Base-by-base conservation (phyloP, 2,113 vertebrate species). In the Larimichthys crocea region DNA sequence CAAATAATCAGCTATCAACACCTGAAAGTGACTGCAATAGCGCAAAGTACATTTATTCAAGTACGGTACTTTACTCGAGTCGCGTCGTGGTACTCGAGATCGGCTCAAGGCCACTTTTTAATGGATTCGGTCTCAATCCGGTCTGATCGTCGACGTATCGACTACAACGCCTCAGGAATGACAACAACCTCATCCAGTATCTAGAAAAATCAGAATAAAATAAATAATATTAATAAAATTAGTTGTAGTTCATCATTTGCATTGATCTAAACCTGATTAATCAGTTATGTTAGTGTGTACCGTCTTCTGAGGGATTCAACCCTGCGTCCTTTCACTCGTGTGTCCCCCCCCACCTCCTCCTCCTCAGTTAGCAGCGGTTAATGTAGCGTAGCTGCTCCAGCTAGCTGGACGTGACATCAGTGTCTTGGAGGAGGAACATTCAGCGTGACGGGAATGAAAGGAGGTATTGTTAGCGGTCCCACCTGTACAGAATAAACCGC, bases 401-500 rank as follows among this genome's bases (percentile, higher is more conserved):
- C 44, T 48, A 63, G 76, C 79, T 82, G 57, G 76, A 84, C 17
- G 40, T 85, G 81, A 88, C 79, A 80, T 78, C 63, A 88, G 82
- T 70, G 71, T 82, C 81, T 74, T 52, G 72, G 48, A 76, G 84
- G 56, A 84, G 76, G 72, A 76, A 77, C 76, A 22, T 72, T 48
- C 26, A 68, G 42, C 12, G 11, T 57, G 53, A 59, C 6, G 3
- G 69, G 80, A 85, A 92, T 94, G 91, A 95, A 94, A 90, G 88
- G 80, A 62, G 35, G 53, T 61, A 88, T 93, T 95, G 93, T 94
- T 86, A 29, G 60, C 24, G 1, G 29, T 70, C 83, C 84, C 89
- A 92, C 92, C 93, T 92, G 92, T 69, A 71, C 61, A 82, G 73
- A 86, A 90, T 88, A 88, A 86, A 88, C 85, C 24, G 31, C 57